Evolutionary conservation across 2,797 vertebrate species (phyloP).

Genomic region (Schizopygopsis pylzovi): DNA sequence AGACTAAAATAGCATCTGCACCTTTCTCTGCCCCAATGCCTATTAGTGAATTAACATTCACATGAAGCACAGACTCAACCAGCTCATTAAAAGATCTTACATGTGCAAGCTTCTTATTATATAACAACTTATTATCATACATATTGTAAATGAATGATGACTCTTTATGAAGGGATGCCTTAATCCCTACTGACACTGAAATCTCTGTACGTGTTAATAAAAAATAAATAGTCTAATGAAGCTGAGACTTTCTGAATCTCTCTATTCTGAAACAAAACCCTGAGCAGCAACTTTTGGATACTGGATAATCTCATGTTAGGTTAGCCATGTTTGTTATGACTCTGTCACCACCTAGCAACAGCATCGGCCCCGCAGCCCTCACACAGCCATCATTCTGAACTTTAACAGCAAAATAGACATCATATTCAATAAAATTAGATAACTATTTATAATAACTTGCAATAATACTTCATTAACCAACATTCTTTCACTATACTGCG

Average conservation of each 20-base stretch:
- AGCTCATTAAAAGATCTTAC: constrained; percentile 41
- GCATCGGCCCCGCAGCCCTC: constrained; percentile 14
- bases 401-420: constrained; percentile 5
- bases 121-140: not conserved
- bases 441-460: not conserved
- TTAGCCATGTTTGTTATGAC: constrained; percentile 39
- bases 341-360: constrained; percentile 53
- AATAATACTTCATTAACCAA: not conserved
- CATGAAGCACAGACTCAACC: constrained; percentile 36
- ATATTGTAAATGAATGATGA: not conserved
- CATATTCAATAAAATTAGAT: not conserved
- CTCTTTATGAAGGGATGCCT: not conserved
- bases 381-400: constrained; percentile 34
- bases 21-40: constrained; percentile 31
- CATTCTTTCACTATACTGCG: not conserved
- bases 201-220: not conserved
- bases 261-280: constrained; percentile 49
- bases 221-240: not conserved
- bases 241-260: not conserved
- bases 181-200: not conserved
- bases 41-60: constrained; percentile 41
- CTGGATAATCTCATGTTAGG: constrained; percentile 24
- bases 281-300: constrained; percentile 8
- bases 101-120: constrained; percentile 23
- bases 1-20: constrained; percentile 47